Evolutionary conservation across 2,888 invertebrate species (phyloP).

Genomic region (Carterocephalus palaemon): DNA sequence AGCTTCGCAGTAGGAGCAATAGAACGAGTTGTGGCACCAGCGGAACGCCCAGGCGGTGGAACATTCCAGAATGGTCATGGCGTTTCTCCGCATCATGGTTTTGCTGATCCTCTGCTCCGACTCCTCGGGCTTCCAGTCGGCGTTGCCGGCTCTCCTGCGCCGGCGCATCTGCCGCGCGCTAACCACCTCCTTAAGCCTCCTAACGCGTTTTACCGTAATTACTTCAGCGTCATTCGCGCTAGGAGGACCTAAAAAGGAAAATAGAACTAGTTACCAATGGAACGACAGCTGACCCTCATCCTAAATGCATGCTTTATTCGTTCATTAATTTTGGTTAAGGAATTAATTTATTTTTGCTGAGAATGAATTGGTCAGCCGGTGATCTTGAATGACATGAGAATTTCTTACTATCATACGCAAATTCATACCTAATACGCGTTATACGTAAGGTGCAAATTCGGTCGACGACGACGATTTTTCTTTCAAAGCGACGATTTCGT

Average conservation of each 20-base stretch:
- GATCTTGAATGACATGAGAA: no score
- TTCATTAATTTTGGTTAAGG: no score
- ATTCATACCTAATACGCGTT: no score
- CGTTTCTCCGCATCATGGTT: constrained; percentile 70
- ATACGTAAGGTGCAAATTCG: no score
- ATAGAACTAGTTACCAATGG: constrained; percentile 34
- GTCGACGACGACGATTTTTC: no score
- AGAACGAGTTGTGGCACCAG: constrained; percentile 65
- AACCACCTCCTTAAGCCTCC: constrained; percentile 66
- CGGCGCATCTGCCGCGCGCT: constrained; percentile 68
- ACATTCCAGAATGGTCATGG: constrained; percentile 57
- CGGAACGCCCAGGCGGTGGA: constrained; percentile 71
- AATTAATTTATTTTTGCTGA: no score
- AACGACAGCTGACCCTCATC: constrained; percentile 12
- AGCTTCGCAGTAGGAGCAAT: constrained; percentile 62
- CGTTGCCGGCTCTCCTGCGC: constrained; percentile 65
- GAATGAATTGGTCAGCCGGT: no score
- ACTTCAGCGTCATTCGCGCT: constrained; percentile 43
- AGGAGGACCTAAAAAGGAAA: constrained; percentile 71
- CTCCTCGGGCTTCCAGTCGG: constrained; percentile 53
- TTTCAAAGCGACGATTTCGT: no score
- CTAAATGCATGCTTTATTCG: constrained; percentile 17
- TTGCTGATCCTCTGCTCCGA: constrained; percentile 64
- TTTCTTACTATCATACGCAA: no score
- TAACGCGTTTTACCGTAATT: constrained; percentile 49